Evolutionary conservation across 2,888 invertebrate species (phyloP), one percentile per base, ranked within the genome.

Genomic region (Sycophila texana): DNA sequence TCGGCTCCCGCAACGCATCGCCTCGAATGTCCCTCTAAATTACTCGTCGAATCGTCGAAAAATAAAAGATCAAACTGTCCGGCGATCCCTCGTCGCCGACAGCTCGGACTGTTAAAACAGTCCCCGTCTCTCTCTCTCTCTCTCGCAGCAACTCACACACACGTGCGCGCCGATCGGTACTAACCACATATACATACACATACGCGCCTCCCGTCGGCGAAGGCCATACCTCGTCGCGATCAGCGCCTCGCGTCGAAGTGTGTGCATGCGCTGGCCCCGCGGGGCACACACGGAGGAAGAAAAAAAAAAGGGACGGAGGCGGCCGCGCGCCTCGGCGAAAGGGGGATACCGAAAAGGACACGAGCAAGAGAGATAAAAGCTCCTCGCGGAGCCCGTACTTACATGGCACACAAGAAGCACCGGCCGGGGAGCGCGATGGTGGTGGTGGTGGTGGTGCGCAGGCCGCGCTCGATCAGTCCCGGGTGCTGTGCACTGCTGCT

Each of bases 211-310:
- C 20, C 51, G 53, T 61, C 63, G 5, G 4, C 39, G 63, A 63
- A 63, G 63, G 63, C 63, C 63, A 63, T n/a, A n/a, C 39, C 61
- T 63, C 61, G 26, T 30, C 61, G 61, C n/a, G n/a, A 61, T 26
- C 26, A 26, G 22, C 58, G 14, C 61, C 26, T 30, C 30, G 14
- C 30, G 13, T 14, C 12, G 18, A n/a, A n/a, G 18, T 57, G 18
- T 4, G 20, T 20, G 16, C 18, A n/a, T n/a, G n/a, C n/a, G n/a
- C n/a, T n/a, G n/a, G n/a, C n/a, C n/a, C n/a, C 10, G 57, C 20
- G 18, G 26, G 26, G 26, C 39, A n/a, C 47, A 51, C 16, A 10
- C 10, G 0, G 16, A 3, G 16, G 14, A 14, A 10, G 4, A 3
- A 53, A 2, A 14, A 16, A 14, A 20, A n/a, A 20, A 14, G 57